Percentiles rank a stretch among this genome's conserved stretches.
Evolutionary conservation across 2,888 invertebrate species (phyloP).

Genomic region (Pediacus dermestoides): DNA sequence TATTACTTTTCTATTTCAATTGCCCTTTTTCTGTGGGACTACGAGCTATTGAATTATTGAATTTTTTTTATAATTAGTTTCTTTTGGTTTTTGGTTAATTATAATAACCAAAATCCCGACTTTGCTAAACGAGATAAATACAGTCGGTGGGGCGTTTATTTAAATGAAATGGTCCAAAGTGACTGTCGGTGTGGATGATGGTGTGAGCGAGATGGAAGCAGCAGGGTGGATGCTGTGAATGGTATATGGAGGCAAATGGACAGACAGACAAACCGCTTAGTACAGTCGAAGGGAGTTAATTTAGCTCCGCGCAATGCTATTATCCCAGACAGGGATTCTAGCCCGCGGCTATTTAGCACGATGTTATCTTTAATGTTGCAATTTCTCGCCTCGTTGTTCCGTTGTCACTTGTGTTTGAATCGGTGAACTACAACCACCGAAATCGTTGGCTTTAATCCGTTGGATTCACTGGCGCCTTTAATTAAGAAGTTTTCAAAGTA

Average conservation of each 20-base stretch:
- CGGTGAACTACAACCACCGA: slow-evolving; percentile 21
- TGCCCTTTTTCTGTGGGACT: too few species aligned
- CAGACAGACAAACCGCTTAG: slow-evolving; percentile 40
- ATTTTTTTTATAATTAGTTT: too few species aligned
- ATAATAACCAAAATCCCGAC: too few species aligned
- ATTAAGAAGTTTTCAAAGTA: slow-evolving; percentile 36
- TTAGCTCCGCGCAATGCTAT: slow-evolving; percentile 46
- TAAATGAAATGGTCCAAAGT: slow-evolving; percentile 21
- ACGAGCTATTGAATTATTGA: too few species aligned
- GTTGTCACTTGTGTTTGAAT: slow-evolving; percentile 38
- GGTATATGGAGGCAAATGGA: slow-evolving; percentile 28
- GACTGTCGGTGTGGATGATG: slow-evolving; percentile 1
- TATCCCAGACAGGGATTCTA: slow-evolving; percentile 45
- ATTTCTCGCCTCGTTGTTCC: slow-evolving; percentile 50
- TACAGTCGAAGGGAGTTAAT: slow-evolving; percentile 45
- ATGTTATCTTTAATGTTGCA: slow-evolving; percentile 51
- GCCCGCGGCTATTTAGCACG: slow-evolving; percentile 49
- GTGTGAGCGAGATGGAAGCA: too few species aligned
- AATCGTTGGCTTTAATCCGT: slow-evolving; percentile 16
- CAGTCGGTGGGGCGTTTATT: slow-evolving; percentile 24
- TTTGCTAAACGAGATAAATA: too few species aligned
- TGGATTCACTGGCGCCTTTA: slow-evolving; percentile 35
- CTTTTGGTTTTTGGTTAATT: too few species aligned
- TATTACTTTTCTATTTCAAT: too few species aligned
- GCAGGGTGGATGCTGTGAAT: too few species aligned